These are phyloP conservation scores for Enteromius afrohamiltoni DNA, from an alignment of 2,797 vertebrate species.

Conservation along the genomic window DNA sequence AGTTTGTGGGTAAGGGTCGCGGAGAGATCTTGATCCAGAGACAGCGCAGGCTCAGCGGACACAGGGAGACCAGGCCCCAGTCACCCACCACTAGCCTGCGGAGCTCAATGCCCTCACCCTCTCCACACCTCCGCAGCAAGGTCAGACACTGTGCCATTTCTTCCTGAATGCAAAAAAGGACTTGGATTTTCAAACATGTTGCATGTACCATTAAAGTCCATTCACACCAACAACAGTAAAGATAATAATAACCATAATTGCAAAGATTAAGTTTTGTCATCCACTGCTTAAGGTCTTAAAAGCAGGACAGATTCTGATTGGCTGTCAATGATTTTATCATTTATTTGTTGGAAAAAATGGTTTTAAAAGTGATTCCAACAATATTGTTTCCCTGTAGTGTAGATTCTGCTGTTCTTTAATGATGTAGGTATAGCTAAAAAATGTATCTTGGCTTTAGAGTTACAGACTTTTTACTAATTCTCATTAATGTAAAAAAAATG, in stretches of 20 bases:
- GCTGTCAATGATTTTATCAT: not conserved
- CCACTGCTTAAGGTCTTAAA: not conserved
- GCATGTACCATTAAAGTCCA: not conserved
- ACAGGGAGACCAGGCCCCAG: slow-evolving; percentile 71
- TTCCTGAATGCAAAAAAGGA: not conserved
- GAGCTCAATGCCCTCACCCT: slow-evolving; percentile 69
- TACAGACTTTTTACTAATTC: slow-evolving; percentile 8
- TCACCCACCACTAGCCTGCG: slow-evolving; percentile 71
- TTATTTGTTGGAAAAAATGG: not conserved
- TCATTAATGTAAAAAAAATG: not conserved
- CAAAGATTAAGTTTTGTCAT: no score
- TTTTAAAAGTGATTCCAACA: not conserved
- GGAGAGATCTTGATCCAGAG: slow-evolving; percentile 65
- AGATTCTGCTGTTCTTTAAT: not conserved
- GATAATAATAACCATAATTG: not conserved
- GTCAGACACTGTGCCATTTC: slow-evolving; percentile 61
- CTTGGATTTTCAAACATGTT: not conserved
- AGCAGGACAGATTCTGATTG: not conserved
- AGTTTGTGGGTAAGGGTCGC: slow-evolving; percentile 72
- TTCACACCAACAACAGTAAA: not conserved
- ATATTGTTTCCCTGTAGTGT: not conserved
- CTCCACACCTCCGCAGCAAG: slow-evolving; percentile 72
- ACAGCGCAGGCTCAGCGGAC: slow-evolving; percentile 67
- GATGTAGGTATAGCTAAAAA: not conserved
- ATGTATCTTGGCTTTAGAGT: not conserved